Evolutionary conservation across 2,797 vertebrate genomes (phyloP).

Genomic region (Propithecus deckenii): DNA sequence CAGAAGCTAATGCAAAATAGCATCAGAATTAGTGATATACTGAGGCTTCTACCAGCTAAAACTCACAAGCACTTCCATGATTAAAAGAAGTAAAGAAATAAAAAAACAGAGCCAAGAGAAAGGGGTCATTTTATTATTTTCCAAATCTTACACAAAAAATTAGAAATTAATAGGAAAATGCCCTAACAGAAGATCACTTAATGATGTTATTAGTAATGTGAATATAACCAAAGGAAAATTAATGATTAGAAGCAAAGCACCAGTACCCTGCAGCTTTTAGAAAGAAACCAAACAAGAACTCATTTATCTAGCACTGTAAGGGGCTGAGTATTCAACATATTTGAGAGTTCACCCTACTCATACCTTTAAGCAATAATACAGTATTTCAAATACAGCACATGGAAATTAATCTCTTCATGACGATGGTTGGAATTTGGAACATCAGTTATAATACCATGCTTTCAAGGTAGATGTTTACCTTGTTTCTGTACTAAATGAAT

Average conservation of each 20-base stretch:
- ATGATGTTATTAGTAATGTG: constrained; percentile 44
- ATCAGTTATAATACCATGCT: neutral
- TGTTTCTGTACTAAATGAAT: neutral
- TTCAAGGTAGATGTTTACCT: neutral
- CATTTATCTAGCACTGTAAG: constrained; percentile 19
- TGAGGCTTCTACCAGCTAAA: neutral
- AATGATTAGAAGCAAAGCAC: constrained; percentile 40
- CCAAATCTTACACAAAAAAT: constrained; percentile 35
- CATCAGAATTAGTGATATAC: neutral
- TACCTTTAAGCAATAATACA: constrained; percentile 44
- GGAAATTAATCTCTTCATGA: neutral
- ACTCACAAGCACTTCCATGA: neutral
- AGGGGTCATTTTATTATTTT: constrained; percentile 39
- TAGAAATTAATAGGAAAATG: constrained; percentile 63
- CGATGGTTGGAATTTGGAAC: neutral
- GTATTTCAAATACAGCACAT: neutral
- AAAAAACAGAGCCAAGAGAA: neutral
- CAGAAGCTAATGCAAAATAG: neutral
- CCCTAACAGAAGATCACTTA: neutral
- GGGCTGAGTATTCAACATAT: neutral
- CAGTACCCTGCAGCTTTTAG: constrained; percentile 20
- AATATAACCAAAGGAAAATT: constrained; percentile 47
- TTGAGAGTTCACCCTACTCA: neutral
- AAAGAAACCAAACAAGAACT: constrained; percentile 40
- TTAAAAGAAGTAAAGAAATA: constrained; percentile 19